Evolutionary conservation across 1,140 invertebrate genomes (phyloP), one percentile per base, ranked within the genome.

Genomic region (Ceratitis capitata): DNA sequence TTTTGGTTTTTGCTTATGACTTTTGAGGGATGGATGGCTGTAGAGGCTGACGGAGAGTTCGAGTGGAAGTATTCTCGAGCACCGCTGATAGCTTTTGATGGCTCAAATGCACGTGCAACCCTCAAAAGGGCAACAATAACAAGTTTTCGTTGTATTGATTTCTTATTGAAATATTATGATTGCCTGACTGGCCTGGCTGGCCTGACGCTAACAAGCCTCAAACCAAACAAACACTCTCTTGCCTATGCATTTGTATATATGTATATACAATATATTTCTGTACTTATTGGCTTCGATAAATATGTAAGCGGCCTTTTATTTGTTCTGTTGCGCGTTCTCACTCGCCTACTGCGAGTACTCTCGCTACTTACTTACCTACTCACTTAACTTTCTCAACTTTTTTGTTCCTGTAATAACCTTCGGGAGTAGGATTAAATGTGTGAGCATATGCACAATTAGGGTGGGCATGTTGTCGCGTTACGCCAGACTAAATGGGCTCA

Each of bases 91-190:
- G 12, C 35, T 9, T 47, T 78, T 78, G 39, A 29, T 78, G 19
- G 39, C 39, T 78, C 39, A 45, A 19, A 39, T 78, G 69, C 69
- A 78, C 69, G 39, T 78, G 69, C 39, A 78, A 42, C 69, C 69
- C 10, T 26, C n/a, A n/a, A 78, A 53, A 3, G 29, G 19, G 39
- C 6, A 26, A 47, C 42, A 78, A 78, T 14, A 78, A 78, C n/a
- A 45, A 45, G 14, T n/a, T n/a, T 9, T 78, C 0, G 42, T 78
- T 78, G 69, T 78, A 78, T 78, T 78, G 69, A 78, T 78, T 78
- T 45, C 69, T 42, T 35, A 78, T 78, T 78, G 69, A 78, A 78
- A 78, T 78, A 45, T 78, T 45, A 78, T 78, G 69, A 78, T 47
- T 78, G 69, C 39, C n/a, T 42, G 39, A 9, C 69, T 10, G 23